Percentiles rank a stretch among this genome's conserved stretches.
These are phyloP conservation scores for Galagoides demidoff DNA, from an alignment of 2,797 vertebrate species.

Conservation along the genomic window DNA sequence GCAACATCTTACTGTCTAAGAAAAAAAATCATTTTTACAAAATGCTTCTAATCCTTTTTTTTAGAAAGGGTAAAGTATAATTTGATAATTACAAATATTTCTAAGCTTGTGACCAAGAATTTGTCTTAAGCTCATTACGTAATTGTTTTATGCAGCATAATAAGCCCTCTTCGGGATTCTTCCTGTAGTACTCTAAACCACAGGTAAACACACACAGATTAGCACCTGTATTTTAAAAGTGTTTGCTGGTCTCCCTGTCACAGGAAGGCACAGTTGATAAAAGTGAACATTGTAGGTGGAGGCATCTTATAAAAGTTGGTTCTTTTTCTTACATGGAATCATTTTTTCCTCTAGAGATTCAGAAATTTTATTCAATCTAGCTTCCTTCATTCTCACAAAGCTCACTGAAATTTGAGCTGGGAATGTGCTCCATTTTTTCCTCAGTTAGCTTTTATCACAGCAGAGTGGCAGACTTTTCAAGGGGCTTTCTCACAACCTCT, in stretches of 20 bases:
- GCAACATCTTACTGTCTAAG: not conserved
- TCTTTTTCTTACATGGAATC: not conserved
- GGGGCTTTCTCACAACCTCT: conserved; percentile 23
- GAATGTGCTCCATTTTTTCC: not conserved
- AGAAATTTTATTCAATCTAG: not conserved
- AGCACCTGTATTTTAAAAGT: conserved; percentile 57
- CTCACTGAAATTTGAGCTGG: conserved; percentile 29
- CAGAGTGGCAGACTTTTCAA: conserved; percentile 1
- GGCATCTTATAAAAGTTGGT: conserved; percentile 24
- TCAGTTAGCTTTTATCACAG: conserved; percentile 57
- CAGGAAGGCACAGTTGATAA: conserved; percentile 24
- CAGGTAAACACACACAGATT: conserved; percentile 42
- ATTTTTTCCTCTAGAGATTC: not conserved
- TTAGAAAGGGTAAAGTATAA: not conserved
- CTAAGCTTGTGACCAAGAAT: conserved; percentile 48
- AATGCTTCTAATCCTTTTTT: conserved; percentile 34
- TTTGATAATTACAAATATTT: conserved; percentile 60
- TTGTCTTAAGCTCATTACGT: conserved; percentile 35
- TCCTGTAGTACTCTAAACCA: conserved; percentile 1
- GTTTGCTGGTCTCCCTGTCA: conserved; percentile 46
- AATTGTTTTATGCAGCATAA: not conserved
- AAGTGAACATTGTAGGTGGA: conserved; percentile 42
- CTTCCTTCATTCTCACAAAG: not conserved
- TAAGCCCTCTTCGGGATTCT: not conserved
- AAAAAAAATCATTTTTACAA: conserved; percentile 31